Evolutionary conservation across 2,888 invertebrate genomes (phyloP).

Genomic region (Andrena flavipes): DNA sequence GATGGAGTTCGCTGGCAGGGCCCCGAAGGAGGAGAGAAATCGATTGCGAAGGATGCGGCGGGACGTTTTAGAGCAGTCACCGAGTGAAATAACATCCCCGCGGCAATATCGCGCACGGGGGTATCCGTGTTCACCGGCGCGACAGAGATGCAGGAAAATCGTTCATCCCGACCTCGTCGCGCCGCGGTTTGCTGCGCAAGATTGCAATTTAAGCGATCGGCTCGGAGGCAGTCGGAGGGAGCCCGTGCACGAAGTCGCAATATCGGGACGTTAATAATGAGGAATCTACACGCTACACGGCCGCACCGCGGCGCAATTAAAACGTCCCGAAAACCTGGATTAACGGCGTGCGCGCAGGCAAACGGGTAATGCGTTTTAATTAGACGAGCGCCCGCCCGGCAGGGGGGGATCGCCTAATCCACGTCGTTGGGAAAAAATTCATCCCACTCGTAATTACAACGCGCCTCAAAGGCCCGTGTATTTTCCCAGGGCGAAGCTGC

Average conservation of each 20-base stretch:
- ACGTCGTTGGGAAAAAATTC: constrained; percentile 13
- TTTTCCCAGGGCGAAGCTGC: not conserved
- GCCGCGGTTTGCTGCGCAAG: constrained; percentile 40
- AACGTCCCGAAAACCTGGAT: constrained; percentile 37
- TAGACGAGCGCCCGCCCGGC: not conserved
- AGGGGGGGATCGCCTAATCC: constrained; percentile 19
- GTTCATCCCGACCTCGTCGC: constrained; percentile 8
- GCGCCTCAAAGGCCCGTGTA: constrained; percentile 24
- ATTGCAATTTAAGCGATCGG: constrained; percentile 53
- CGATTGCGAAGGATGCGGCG: not conserved
- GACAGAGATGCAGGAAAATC: constrained; percentile 14
- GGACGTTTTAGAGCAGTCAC: constrained; percentile 7
- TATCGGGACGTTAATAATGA: constrained; percentile 39
- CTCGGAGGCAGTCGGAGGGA: not conserved
- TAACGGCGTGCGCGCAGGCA: constrained; percentile 5
- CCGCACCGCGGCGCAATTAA: constrained; percentile 32
- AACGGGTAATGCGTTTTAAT: constrained; percentile 45
- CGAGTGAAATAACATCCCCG: constrained; percentile 38
- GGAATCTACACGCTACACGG: constrained; percentile 12
- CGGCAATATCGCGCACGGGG: constrained; percentile 19
- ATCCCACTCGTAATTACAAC: constrained; percentile 36
- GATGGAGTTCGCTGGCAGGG: not conserved
- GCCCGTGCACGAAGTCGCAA: constrained; percentile 21
- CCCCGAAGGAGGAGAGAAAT: not conserved
- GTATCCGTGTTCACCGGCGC: not conserved